Percentiles rank a stretch among this genome's conserved stretches.
These are phyloP conservation scores for Cheilosia grossa DNA, from an alignment of 2,888 invertebrate genomes.

Conservation along the genomic window DNA sequence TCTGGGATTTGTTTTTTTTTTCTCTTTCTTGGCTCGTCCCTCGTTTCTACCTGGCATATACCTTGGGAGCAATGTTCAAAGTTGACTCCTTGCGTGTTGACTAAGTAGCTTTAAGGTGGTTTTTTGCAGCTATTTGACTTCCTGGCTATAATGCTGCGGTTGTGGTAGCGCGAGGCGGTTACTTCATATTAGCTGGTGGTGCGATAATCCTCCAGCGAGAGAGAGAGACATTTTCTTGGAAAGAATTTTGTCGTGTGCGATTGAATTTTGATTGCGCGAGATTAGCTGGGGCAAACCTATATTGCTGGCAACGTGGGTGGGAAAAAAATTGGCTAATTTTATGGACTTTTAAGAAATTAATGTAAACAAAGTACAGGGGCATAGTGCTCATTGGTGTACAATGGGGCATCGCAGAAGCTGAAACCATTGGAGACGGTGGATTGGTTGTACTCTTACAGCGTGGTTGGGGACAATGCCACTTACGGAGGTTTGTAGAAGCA, in stretches of 20 bases:
- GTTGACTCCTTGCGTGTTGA: slow-evolving; percentile 64
- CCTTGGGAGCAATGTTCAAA: slow-evolving; percentile 47
- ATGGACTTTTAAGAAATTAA: slow-evolving; percentile 17
- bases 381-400: background rate
- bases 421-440: too few species aligned
- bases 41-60: background rate
- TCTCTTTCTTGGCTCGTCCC: background rate
- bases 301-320: slow-evolving; percentile 4
- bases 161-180: slow-evolving; percentile 36
- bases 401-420: background rate
- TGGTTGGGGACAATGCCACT: too few species aligned
- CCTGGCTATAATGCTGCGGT: slow-evolving; percentile 46
- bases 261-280: slow-evolving; percentile 66
- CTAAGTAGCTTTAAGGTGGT: slow-evolving; percentile 69
- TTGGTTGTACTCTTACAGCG: too few species aligned
- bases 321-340: slow-evolving; percentile 11
- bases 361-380: background rate
- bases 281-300: slow-evolving; percentile 6
- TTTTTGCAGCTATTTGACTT: slow-evolving; percentile 63
- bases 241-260: slow-evolving; percentile 64
- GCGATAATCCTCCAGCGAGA: slow-evolving; percentile 52
- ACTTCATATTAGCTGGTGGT: slow-evolving; percentile 52
- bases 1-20: slow-evolving; percentile 20
- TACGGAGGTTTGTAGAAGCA: too few species aligned
- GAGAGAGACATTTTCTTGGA: slow-evolving; percentile 27